phyloP scores from a whole-genome alignment of 2,797 vertebrate genomes.

The Lithobates pipiens region DNA sequence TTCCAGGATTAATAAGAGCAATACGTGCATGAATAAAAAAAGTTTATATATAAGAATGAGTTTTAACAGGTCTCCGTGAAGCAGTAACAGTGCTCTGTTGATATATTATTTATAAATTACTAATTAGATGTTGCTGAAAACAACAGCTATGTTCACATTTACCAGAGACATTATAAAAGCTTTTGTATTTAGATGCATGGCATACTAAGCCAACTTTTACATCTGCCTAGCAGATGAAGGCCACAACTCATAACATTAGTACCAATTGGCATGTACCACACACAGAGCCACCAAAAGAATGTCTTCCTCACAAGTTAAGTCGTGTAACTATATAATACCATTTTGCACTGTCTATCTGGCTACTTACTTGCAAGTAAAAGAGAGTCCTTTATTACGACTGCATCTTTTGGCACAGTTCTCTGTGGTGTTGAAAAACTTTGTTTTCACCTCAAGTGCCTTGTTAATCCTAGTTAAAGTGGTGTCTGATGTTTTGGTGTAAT shows the following conservation, averaged over 20 bases:
- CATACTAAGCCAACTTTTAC: slow-evolving; percentile 12
- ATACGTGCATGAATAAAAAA: not conserved
- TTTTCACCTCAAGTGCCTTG: slow-evolving; percentile 82
- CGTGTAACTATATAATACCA: not conserved
- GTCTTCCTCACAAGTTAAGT: not conserved
- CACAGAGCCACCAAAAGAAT: not conserved
- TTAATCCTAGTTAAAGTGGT: slow-evolving; percentile 80
- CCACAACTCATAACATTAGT: not conserved
- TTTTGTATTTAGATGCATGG: not conserved
- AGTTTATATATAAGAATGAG: not conserved
- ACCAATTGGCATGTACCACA: not conserved
- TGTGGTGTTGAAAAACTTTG: slow-evolving; percentile 81
- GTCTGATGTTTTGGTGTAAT: slow-evolving; percentile 90
- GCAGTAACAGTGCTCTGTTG: not conserved
- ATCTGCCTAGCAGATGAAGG: slow-evolving; percentile 38
- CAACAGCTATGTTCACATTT: slow-evolving; percentile 26
- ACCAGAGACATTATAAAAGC: slow-evolving; percentile 31
- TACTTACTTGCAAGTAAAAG: slow-evolving; percentile 92
- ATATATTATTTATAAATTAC: slow-evolving; percentile 32
- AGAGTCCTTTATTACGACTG: slow-evolving; percentile 86
- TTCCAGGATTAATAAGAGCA: not conserved
- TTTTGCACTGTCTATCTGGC: not conserved
- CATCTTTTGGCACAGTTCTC: slow-evolving; percentile 91
- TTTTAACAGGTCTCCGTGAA: not conserved
- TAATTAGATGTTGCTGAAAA: not conserved